Evolutionary conservation across 2,888 invertebrate genomes (phyloP).

Genomic region (Matsumyia berberina): DNA sequence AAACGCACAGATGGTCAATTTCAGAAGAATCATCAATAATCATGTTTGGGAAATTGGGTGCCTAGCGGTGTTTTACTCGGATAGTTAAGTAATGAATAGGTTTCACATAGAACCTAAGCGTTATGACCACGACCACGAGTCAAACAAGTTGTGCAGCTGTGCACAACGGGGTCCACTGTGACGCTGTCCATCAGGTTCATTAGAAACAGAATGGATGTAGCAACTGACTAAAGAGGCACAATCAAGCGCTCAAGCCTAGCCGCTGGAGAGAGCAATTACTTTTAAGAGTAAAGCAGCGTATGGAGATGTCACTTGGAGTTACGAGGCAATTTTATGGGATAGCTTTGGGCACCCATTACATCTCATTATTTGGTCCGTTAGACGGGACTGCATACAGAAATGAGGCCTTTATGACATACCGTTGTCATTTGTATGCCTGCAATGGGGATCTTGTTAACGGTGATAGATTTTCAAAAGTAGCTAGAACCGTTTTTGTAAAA

Average conservation of each 20-base stretch:
- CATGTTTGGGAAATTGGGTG: constrained; percentile 51
- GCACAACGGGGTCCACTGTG: constrained; percentile 22
- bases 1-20: constrained; percentile 20
- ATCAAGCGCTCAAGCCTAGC: not conserved
- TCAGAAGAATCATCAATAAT: constrained; percentile 57
- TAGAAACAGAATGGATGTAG: constrained; percentile 42
- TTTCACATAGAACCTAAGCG: constrained; percentile 17
- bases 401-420: not conserved
- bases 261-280: constrained; percentile 25
- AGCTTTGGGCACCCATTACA: constrained; percentile 43
- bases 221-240: constrained; percentile 21
- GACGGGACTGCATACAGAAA: not conserved
- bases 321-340: constrained; percentile 33
- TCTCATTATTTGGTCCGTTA: constrained; percentile 31
- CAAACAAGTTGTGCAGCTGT: constrained; percentile 64
- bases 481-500: too few relatives aligned
- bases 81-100: constrained; percentile 7
- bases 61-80: constrained; percentile 51
- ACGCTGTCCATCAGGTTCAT: constrained; percentile 38
- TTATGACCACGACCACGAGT: constrained; percentile 11
- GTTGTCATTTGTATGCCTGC: not conserved
- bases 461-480: not conserved
- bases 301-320: constrained; percentile 45
- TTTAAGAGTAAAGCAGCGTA: constrained; percentile 6
- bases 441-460: not conserved